These are phyloP conservation scores for Platycnemis pennipes DNA, from an alignment of 2,888 invertebrate genomes.

Conservation along the genomic window DNA sequence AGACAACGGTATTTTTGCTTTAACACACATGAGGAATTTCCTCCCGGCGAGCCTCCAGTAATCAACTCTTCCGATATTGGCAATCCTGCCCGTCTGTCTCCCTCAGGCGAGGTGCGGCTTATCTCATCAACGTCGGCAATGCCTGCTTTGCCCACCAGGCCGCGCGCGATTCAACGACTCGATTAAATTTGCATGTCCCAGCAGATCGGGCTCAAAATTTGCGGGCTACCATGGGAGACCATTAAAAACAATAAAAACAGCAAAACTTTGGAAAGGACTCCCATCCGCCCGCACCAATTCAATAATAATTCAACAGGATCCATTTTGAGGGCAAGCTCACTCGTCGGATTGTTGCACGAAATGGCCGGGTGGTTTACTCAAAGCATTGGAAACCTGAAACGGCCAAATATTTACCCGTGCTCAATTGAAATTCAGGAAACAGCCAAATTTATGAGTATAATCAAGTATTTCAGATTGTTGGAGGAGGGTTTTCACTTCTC, in stretches of 20 bases:
- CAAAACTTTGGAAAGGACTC: background rate
- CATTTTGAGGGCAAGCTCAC: background rate
- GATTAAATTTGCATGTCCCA: background rate
- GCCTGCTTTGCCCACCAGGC: too few relatives aligned
- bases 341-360: background rate
- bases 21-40: too few relatives aligned
- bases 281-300: background rate
- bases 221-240: background rate
- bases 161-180: background rate
- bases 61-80: background rate
- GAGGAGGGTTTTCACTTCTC: too few relatives aligned
- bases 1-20: too few relatives aligned
- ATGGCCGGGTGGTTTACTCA: background rate
- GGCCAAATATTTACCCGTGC: background rate
- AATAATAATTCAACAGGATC: background rate
- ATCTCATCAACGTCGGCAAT: too few relatives aligned
- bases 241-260: too few relatives aligned
- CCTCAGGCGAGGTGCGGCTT: too few relatives aligned
- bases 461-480: too few relatives aligned
- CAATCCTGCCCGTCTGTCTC: too few relatives aligned
- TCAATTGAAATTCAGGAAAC: background rate
- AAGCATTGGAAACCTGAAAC: background rate
- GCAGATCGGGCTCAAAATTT: background rate
- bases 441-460: too few relatives aligned
- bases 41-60: too few relatives aligned